Conservation (phyloP, 2,113 vertebrate species). For the Clarias magur region DNA sequence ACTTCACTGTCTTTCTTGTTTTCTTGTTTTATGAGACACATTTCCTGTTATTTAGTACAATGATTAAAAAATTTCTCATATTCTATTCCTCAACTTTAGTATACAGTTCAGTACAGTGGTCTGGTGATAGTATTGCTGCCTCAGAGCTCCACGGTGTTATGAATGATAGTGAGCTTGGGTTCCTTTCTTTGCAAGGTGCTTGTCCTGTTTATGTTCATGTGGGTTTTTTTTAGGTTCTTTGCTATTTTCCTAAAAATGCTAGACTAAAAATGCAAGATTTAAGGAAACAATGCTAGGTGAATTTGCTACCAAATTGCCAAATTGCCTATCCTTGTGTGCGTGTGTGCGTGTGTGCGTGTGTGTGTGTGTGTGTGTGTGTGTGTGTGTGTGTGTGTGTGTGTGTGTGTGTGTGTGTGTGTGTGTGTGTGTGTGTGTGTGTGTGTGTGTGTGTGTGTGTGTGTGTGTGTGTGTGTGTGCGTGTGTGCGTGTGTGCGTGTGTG, state of each 20-base stretch:
- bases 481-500: not conserved
- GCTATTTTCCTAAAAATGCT: not conserved
- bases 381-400: too few relatives aligned
- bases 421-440: not conserved
- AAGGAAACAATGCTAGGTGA: not conserved
- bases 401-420: not conserved
- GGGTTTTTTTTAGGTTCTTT: not conserved
- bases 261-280: not conserved
- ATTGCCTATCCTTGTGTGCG: not conserved
- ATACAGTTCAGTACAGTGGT: not conserved
- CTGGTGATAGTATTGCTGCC: not conserved
- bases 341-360: too few relatives aligned
- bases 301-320: not conserved
- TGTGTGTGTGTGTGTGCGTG: not conserved
- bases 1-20: constrained; percentile 26
- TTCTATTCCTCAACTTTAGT: not conserved
- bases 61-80: not conserved
- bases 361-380: not conserved
- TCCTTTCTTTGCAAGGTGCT: not conserved
- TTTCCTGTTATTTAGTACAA: constrained; percentile 45
- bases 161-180: not conserved
- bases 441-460: not conserved
- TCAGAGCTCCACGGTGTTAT: not conserved
- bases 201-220: not conserved
- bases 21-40: constrained; percentile 19